Evolutionary conservation across 2,797 vertebrate genomes (phyloP), one percentile per base, ranked within the genome.

Genomic region (Lepus oiostolus): DNA sequence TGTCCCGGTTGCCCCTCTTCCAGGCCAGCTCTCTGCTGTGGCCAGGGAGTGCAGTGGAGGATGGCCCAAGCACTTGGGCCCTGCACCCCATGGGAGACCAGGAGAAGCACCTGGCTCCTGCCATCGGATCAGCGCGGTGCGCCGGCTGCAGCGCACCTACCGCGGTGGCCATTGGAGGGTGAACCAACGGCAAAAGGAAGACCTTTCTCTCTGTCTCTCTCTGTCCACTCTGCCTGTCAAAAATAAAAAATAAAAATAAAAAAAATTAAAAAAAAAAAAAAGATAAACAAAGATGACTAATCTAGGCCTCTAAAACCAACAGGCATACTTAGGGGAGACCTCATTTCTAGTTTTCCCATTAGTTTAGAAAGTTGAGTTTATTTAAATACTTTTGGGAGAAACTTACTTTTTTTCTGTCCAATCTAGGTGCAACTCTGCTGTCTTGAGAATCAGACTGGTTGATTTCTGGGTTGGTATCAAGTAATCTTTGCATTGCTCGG

Each of bases 361-460:
- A 80, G 19, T 75, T 77, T 88, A 65, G 74, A 90, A 96, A 93
- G 19, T 19, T 65, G 11, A 26, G 30, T 47, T 81, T 68, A n/a
- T 71, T 94, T 47, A 86, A 84, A 30, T 72, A 88, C 42, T 80
- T 72, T 38, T 16, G 21, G 38, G 4, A 88, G 65, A 72, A 86
- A 97, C 98, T 95, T 96, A 99, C 99, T 97, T 99, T 99, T 98
- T 99, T 99, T 94, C 99, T 99, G 98, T 99, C 99, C 26, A 99
- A 99, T 90, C 99, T 99, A 0, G 99, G 99, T 90, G 99, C 99
- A 92, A 99, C 99, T 98, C 99, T 99, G 98, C 99, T 99, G 96
- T 99, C 99, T 99, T 99, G 99, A 97, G 99, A 99, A 98, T 99
- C 99, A 0, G 99, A 99, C 71, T 99, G 99, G 98, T 99, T 99